Evolutionary conservation across 2,113 vertebrate genomes (phyloP).

Genomic region (Gymnorhina tibicen): DNA sequence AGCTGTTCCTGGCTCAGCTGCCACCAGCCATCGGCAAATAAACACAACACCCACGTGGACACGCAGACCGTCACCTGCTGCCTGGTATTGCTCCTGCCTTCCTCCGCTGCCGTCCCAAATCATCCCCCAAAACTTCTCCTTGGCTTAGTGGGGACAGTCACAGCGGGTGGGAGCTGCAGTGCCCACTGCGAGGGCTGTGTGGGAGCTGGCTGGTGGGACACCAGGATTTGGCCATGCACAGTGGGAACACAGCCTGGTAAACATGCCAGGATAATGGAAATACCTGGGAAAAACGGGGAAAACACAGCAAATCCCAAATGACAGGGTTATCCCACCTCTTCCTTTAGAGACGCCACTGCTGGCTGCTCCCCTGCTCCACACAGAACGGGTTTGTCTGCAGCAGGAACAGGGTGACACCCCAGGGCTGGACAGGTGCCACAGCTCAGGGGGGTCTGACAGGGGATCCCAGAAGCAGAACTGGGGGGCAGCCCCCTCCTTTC

Average conservation of each 20-base stretch:
- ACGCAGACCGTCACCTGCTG: rapidly evolving
- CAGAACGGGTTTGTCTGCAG: neutral
- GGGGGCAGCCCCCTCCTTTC: neutral
- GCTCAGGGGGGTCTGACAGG: neutral
- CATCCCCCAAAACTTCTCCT: rapidly evolving
- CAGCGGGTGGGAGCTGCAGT: neutral
- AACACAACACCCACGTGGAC: rapidly evolving
- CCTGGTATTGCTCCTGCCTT: neutral
- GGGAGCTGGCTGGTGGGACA: neutral
- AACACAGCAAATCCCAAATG: neutral
- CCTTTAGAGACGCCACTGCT: neutral
- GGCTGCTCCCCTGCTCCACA: neutral
- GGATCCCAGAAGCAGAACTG: neutral
- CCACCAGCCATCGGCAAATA: neutral
- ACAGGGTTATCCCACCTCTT: neutral
- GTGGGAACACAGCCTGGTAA: neutral
- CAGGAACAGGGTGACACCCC: neutral
- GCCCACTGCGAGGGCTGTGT: rapidly evolving
- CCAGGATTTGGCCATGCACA: rapidly evolving
- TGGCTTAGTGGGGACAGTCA: no score
- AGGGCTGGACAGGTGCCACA: neutral
- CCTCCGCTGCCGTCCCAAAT: neutral
- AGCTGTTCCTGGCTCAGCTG: neutral
- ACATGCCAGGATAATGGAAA: neutral
- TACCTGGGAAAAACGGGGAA: neutral